Evolutionary conservation across 1,140 invertebrate genomes (phyloP).

Genomic region (Brachionus calyciflorus): DNA sequence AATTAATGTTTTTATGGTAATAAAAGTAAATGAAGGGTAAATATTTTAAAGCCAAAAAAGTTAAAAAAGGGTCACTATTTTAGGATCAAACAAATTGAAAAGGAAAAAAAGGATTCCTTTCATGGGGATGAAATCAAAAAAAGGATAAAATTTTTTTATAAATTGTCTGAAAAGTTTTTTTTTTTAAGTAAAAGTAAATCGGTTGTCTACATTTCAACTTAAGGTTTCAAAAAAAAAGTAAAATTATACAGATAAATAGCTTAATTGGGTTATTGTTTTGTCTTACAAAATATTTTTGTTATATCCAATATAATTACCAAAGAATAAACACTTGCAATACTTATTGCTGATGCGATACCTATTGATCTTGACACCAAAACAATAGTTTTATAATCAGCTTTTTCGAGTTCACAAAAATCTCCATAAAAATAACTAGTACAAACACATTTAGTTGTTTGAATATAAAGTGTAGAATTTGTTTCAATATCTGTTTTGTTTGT

Average conservation of each 20-base stretch:
- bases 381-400: background rate
- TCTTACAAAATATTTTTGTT: background rate
- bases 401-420: conserved; percentile 16
- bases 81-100: too few species aligned
- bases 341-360: conserved; percentile 29
- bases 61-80: too few species aligned
- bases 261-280: conserved; percentile 54
- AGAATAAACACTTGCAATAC: background rate
- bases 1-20: too few species aligned
- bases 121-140: too few species aligned
- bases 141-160: too few species aligned
- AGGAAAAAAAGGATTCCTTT: too few species aligned
- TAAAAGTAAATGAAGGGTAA: too few species aligned
- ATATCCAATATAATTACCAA: conserved; percentile 38
- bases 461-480: background rate
- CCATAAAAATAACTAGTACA: conserved; percentile 43
- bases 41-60: too few species aligned
- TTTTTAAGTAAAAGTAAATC: too few species aligned
- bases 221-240: too few species aligned
- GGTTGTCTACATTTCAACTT: too few species aligned
- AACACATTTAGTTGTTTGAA: background rate
- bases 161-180: too few species aligned
- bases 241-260: conserved; percentile 46
- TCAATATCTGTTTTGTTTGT: background rate
- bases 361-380: conserved; percentile 22